Percentiles rank a stretch among this genome's conserved stretches.
Conservation (phyloP, 2,888 invertebrate species). For the Microplitis manilae region DNA sequence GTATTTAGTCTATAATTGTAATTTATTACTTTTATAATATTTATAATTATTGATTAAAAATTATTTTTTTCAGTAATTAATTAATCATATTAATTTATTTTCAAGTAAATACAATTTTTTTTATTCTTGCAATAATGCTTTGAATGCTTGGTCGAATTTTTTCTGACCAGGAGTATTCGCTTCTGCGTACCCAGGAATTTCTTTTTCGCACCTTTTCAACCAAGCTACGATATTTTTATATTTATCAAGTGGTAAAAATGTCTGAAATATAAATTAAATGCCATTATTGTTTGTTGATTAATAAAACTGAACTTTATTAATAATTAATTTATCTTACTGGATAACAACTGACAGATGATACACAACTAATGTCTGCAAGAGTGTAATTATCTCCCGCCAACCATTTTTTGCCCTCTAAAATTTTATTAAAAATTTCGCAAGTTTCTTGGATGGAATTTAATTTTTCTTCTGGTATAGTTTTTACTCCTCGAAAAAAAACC, state of each 20-base stretch:
- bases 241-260: constrained; percentile 45
- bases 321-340: constrained; percentile 45
- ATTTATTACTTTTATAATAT: no score
- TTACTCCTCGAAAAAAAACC: constrained; percentile 64
- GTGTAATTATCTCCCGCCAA: constrained; percentile 57
- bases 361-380: constrained; percentile 58
- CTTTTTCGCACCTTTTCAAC: constrained; percentile 74
- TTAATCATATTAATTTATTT: no score
- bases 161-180: constrained; percentile 48
- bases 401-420: constrained; percentile 62
- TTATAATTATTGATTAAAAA: no score
- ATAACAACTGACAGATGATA: constrained; percentile 39
- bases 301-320: neutral
- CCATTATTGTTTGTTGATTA: neutral
- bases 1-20: no score
- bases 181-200: constrained; percentile 73
- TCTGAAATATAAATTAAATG: constrained; percentile 42
- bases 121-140: neutral
- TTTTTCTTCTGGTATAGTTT: constrained; percentile 59
- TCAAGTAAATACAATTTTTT: neutral
- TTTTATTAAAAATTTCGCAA: constrained; percentile 66
- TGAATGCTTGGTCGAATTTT: neutral
- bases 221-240: constrained; percentile 76
- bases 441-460: constrained; percentile 62
- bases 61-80: no score